These are phyloP conservation scores for Sebastes itinus DNA, from an alignment of 2,797 vertebrate genomes.

Conservation along the genomic window DNA sequence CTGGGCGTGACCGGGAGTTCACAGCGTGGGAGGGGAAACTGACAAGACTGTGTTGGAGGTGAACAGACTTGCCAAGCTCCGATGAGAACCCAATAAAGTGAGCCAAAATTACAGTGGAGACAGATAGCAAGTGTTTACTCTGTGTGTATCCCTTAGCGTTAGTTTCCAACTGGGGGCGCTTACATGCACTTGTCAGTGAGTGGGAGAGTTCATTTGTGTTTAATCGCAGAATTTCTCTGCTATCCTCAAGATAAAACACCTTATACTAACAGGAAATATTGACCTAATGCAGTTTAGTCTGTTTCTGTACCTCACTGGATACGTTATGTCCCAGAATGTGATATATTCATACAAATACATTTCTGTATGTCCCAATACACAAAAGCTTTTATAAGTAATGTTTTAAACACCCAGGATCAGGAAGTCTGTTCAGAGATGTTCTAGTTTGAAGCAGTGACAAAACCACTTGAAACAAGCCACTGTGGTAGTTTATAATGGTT, in stretches of 20 bases:
- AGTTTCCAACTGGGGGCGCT: slow-evolving; percentile 9
- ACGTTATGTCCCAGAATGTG: neutral
- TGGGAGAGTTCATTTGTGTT: slow-evolving; percentile 19
- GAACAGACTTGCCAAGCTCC: slow-evolving; percentile 37
- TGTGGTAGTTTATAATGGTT: slow-evolving; percentile 1
- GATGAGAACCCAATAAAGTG: slow-evolving; percentile 34
- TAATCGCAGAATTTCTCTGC: slow-evolving; percentile 6
- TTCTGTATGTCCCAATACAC: neutral
- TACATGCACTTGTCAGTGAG: slow-evolving; percentile 5
- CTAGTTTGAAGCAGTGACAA: neutral
- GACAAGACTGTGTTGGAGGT: slow-evolving; percentile 49
- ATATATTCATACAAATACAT: neutral
- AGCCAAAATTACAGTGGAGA: slow-evolving; percentile 59
- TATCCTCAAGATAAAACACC: neutral
- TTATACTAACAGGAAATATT: neutral
- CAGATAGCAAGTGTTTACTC: slow-evolving; percentile 63
- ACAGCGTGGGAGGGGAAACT: slow-evolving; percentile 55
- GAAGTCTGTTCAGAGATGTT: neutral
- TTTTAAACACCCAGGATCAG: neutral
- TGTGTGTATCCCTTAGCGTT: neutral
- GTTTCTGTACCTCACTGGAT: neutral
- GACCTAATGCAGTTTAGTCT: neutral
- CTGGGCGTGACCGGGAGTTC: slow-evolving; percentile 51
- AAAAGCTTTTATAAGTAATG: neutral
- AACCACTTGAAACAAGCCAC: slow-evolving; percentile 9